Percentiles rank a stretch among this genome's conserved stretches.
These are phyloP conservation scores for Criorhina ranunculi DNA, from an alignment of 2,888 invertebrate species.

Conservation along the genomic window DNA sequence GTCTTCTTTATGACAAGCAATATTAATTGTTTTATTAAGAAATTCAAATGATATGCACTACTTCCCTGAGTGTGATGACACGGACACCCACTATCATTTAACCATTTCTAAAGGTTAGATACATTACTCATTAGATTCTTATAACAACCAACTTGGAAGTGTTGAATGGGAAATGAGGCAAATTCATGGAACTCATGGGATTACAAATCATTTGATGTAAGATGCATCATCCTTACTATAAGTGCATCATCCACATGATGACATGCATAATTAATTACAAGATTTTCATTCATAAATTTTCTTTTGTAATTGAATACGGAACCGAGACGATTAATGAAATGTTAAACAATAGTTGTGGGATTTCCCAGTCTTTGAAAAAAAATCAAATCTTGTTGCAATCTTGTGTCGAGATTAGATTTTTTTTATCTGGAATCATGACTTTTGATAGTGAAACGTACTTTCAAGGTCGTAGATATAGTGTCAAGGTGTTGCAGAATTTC, in stretches of 20 bases:
- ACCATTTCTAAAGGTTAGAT: background rate
- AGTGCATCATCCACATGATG: slow-evolving; percentile 16
- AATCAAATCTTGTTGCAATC: too few species aligned
- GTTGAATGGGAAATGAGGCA: background rate
- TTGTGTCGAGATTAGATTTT: too few species aligned
- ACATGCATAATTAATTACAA: background rate
- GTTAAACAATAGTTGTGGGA: background rate
- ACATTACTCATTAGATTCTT: background rate
- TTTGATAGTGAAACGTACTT: too few species aligned
- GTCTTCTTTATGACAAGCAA: too few species aligned
- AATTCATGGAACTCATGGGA: slow-evolving; percentile 4
- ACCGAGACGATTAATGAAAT: too few species aligned
- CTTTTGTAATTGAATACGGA: too few species aligned
- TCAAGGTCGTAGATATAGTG: too few species aligned
- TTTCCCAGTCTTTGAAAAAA: background rate
- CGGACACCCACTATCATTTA: background rate
- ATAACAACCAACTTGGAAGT: background rate
- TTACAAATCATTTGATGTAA: background rate
- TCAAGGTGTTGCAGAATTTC: too few species aligned
- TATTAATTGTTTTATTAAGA: too few species aligned
- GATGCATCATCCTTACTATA: background rate
- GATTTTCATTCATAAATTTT: background rate
- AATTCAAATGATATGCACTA: background rate
- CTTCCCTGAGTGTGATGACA: background rate
- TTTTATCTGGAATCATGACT: too few species aligned